phyloP scores from a whole-genome alignment of 2,113 vertebrate genomes.

The Cottus gobio region DNA sequence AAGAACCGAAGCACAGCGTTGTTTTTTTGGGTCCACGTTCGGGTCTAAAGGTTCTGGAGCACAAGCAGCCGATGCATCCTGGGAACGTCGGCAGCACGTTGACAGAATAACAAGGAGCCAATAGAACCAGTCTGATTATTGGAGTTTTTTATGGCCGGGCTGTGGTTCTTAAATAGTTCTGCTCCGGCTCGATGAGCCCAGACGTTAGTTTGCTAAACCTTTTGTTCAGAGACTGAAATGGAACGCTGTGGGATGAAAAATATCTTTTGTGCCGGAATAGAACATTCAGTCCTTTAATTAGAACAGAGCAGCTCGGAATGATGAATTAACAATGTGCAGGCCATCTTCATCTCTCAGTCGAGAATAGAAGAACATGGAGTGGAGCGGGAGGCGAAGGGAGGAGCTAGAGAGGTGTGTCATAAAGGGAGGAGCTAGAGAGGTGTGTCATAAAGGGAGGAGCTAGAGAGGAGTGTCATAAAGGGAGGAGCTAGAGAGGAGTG shows the following conservation, averaged over 20 bases:
- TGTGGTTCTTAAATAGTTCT: too few species aligned
- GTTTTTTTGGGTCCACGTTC: too few species aligned
- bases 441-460: slow-evolving; percentile 19
- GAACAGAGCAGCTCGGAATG: slow-evolving; percentile 35
- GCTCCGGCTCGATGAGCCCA: not conserved
- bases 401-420: slow-evolving; percentile 6
- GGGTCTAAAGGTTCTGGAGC: not conserved
- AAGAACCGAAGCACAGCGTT: too few species aligned
- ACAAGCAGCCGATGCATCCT: not conserved
- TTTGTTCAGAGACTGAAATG: slow-evolving; percentile 31
- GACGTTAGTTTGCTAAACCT: slow-evolving; percentile 25
- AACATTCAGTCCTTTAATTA: slow-evolving; percentile 62
- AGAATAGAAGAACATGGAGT: slow-evolving; percentile 36
- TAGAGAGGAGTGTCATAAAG: too few species aligned
- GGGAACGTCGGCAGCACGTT: not conserved
- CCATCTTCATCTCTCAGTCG: slow-evolving; percentile 48
- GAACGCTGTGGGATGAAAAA: slow-evolving; percentile 26
- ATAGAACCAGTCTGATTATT: not conserved
- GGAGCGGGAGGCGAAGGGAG: slow-evolving; percentile 20
- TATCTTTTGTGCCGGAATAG: slow-evolving; percentile 11
- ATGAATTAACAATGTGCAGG: slow-evolving; percentile 64
- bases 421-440: slow-evolving; percentile 27
- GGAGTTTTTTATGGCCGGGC: not conserved
- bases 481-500: slow-evolving; percentile 4
- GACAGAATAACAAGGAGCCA: not conserved